Evolutionary conservation across 2,888 invertebrate genomes (phyloP), one percentile per base, ranked within the genome.

Genomic region (Euproctis similis): DNA sequence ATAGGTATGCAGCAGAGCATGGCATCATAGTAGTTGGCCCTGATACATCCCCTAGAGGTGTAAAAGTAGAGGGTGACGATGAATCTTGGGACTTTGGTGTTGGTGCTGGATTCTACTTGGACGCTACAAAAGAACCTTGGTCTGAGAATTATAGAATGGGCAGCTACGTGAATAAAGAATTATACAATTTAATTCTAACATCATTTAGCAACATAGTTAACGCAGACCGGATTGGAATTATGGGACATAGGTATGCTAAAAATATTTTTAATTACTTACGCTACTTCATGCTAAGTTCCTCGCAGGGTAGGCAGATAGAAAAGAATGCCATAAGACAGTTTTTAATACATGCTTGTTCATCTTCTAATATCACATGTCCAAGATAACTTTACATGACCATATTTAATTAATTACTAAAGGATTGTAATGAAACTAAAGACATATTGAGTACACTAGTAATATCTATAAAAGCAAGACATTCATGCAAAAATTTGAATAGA

Each of bases 71-170:
- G 8, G 97, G 97, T 0, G 96, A 98, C 76, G 92, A 95, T 61
- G 96, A 96, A 17, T 86, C 88, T 9, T 97, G 93, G 89, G 97
- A 98, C 74, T 96, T 99, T 78, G 99, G 99, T 13, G 91, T 92
- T 6, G 94, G 94, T 4, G 98, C 98, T 38, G 96, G 98, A 0
- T 98, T 97, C 73, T 99, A 99, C 71, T 85, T 99, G 1, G 93
- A 99, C 82, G 97, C 98, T 3, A 90, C 91, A 0, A 87, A 91
- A 50, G 91, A 92, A n/a, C 96, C 96, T 9, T 99, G 98, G 98
- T 90, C 91, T 17, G 90, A 88, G 14, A 89, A 98, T 81, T 99
- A 98, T 66, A 88, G 90, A 53, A 99, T 99, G 99, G 97, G 90
- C 58, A 93, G 92, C 39, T 99, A 99, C 56, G 81, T 99, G n/a